phyloP scores from a whole-genome alignment of 2,888 invertebrate genomes.

The Conus canariensis region DNA sequence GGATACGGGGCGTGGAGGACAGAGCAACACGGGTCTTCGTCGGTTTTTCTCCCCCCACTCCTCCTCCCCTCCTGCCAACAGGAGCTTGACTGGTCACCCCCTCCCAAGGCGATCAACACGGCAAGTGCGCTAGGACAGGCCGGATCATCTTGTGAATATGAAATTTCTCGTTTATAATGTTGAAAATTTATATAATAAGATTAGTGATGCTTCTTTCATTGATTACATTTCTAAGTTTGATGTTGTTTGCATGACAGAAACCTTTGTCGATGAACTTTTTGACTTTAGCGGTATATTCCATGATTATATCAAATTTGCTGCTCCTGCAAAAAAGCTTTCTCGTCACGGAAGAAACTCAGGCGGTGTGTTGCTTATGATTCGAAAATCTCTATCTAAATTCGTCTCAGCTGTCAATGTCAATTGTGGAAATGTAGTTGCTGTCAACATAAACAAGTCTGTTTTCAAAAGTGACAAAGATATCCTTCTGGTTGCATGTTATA shows the following conservation, averaged over 20 bases:
- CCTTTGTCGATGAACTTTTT: not conserved
- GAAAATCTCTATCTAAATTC: not conserved
- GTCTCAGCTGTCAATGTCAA: not conserved
- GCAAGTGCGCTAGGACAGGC: not conserved
- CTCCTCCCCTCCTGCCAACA: not conserved
- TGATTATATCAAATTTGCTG: constrained; percentile 16
- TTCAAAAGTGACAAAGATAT: not conserved
- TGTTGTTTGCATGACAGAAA: not conserved
- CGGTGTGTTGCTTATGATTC: not conserved
- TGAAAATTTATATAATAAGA: not conserved
- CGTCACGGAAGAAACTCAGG: not conserved
- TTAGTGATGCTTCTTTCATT: not conserved
- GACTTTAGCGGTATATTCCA: not conserved
- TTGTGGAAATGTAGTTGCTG: not conserved
- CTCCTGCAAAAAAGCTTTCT: constrained; percentile 22
- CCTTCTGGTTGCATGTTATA: not conserved
- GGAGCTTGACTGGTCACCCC: not conserved
- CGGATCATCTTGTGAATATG: not conserved
- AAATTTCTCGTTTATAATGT: constrained; percentile 15
- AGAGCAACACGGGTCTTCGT: not conserved
- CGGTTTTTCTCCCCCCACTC: not conserved
- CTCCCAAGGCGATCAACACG: not conserved
- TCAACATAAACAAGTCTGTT: not conserved
- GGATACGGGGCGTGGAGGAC: not conserved
- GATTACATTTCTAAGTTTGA: not conserved